Percentiles rank a stretch among this genome's conserved stretches.
phyloP scores from a whole-genome alignment of 1,140 invertebrate species.

The Papilio aristodemus region DNA sequence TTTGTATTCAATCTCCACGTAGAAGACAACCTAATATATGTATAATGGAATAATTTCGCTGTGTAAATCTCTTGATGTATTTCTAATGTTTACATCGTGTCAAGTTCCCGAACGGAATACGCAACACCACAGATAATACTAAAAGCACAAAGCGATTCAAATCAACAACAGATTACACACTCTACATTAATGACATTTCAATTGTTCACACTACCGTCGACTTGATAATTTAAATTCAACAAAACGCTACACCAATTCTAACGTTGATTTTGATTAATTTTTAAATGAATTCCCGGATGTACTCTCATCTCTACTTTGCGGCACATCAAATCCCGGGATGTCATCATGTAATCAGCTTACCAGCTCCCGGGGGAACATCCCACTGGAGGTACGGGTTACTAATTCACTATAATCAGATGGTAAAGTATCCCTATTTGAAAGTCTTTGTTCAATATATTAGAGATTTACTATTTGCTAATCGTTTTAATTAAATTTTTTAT shows the following conservation, averaged over 20 bases:
- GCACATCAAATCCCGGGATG: not conserved
- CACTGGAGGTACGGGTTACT: not conserved
- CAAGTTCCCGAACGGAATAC: not conserved
- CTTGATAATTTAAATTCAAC: not conserved
- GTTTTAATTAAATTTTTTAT: not conserved
- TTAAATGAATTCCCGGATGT: not conserved
- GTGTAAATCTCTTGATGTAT: no score
- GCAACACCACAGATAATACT: not conserved
- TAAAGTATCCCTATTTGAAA: not conserved
- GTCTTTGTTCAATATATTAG: not conserved
- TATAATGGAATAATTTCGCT: no score
- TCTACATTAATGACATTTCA: not conserved
- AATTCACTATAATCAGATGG: not conserved
- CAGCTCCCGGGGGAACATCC: not conserved
- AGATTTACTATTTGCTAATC: not conserved
- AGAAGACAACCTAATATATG: no score
- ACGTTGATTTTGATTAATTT: not conserved
- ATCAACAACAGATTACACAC: constrained; percentile 11
- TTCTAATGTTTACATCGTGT: no score
- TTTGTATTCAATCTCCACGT: no score
- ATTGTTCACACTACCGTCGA: not conserved
- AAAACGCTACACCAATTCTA: not conserved
- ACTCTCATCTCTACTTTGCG: no score
- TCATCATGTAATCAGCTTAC: constrained; percentile 10
- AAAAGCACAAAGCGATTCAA: not conserved